Evolutionary conservation across 2,113 vertebrate species (phyloP).

Genomic region (Theristicus caerulescens): DNA sequence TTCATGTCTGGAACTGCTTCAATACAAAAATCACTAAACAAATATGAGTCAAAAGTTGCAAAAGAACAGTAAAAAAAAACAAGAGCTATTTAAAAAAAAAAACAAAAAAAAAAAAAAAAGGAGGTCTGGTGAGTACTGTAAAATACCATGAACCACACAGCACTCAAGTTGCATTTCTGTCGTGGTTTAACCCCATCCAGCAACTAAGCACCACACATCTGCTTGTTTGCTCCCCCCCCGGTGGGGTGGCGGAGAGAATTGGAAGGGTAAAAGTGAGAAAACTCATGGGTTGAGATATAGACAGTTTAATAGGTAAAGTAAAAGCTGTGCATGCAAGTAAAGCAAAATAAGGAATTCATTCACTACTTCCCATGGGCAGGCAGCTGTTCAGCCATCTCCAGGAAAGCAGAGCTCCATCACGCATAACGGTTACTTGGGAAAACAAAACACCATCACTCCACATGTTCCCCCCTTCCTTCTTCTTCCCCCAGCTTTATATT

Average conservation of each 20-base stretch:
- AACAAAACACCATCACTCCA: background rate
- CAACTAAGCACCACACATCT: background rate
- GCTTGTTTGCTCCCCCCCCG: accelerated
- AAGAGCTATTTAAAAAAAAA: background rate
- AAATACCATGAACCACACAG: background rate
- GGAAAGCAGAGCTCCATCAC: background rate
- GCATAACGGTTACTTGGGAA: background rate
- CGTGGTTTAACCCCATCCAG: background rate
- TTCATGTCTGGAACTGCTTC: background rate
- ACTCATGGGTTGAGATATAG: background rate
- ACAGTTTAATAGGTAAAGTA: background rate
- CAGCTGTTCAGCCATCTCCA: background rate
- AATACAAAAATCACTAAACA: background rate
- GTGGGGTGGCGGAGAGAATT: background rate
- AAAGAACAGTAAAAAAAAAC: background rate
- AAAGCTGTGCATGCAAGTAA: background rate
- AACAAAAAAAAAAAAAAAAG: too few relatives aligned
- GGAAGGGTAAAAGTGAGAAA: background rate
- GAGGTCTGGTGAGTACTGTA: background rate
- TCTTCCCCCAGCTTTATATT: background rate
- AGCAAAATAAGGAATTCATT: background rate
- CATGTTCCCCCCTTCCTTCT: background rate
- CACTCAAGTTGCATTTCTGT: background rate
- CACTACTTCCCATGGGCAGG: background rate
- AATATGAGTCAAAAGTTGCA: background rate